Conservation (phyloP, 2,888 invertebrate genomes). For the Phalera bucephala region DNA sequence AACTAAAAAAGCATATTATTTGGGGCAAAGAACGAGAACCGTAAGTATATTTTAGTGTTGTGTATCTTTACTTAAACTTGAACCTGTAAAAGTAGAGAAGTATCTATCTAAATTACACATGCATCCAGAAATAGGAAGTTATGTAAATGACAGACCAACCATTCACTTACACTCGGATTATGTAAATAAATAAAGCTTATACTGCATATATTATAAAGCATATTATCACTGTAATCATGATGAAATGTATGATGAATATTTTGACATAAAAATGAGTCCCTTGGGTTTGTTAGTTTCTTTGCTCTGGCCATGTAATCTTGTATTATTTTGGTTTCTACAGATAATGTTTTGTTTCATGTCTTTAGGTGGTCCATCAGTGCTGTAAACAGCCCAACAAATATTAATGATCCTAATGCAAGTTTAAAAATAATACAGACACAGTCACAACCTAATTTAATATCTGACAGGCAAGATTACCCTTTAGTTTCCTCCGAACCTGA, state of each 20-base stretch:
- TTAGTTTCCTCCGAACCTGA: constrained; percentile 15
- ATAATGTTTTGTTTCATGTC: no score
- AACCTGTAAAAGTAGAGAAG: not conserved
- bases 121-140: no score
- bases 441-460: constrained; percentile 55
- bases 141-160: no score
- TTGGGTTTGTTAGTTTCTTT: no score
- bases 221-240: no score
- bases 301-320: no score
- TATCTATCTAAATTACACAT: not conserved
- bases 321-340: no score
- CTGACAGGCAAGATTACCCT: constrained; percentile 7
- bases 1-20: constrained; percentile 50
- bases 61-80: not conserved
- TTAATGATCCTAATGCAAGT: constrained; percentile 36
- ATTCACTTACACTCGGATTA: no score
- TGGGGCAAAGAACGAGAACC: constrained; percentile 31
- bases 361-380: constrained; percentile 19
- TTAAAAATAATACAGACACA: constrained; percentile 58
- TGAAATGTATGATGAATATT: no score
- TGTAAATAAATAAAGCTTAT: no score
- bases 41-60: constrained; percentile 36
- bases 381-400: constrained; percentile 18
- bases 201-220: no score
- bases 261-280: no score